Percentiles rank a stretch among this genome's conserved stretches.
Evolutionary conservation across 2,797 vertebrate species (phyloP).

Genomic region (Pseudocheirus occidentalis): DNA sequence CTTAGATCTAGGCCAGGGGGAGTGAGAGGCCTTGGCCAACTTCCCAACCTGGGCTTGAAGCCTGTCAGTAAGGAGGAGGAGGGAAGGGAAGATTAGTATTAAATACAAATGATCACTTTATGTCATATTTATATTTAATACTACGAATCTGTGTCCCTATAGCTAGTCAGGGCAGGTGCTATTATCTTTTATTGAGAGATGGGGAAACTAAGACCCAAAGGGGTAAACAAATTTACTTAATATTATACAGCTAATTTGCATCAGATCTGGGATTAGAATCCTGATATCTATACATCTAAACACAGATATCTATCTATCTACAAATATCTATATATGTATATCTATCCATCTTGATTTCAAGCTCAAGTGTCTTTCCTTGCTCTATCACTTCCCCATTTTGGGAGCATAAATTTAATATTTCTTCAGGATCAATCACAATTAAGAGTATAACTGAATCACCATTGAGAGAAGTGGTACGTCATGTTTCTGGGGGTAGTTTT

Average conservation of each 20-base stretch:
- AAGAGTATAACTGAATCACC: neutral
- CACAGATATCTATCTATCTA: neutral
- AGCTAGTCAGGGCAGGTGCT: neutral
- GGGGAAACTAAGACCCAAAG: neutral
- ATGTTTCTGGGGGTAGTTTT: neutral
- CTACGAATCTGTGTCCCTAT: neutral
- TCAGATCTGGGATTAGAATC: rapidly evolving
- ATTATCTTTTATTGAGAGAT: neutral
- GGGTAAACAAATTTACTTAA: neutral
- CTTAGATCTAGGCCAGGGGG: neutral
- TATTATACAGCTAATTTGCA: neutral
- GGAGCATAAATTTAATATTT: neutral
- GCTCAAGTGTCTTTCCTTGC: neutral
- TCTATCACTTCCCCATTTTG: neutral
- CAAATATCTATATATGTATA: neutral
- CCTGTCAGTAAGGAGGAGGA: neutral
- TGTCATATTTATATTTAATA: neutral
- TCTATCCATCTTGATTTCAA: neutral
- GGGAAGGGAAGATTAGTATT: neutral
- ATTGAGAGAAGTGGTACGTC: neutral
- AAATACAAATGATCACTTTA: neutral
- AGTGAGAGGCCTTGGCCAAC: neutral
- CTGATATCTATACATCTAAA: neutral
- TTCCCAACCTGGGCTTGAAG: neutral
- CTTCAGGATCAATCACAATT: neutral